Percentiles rank a stretch among this genome's conserved stretches.
These are phyloP conservation scores for Crotalus helleri DNA, from an alignment of 2,113 vertebrate genomes.

Conservation along the genomic window DNA sequence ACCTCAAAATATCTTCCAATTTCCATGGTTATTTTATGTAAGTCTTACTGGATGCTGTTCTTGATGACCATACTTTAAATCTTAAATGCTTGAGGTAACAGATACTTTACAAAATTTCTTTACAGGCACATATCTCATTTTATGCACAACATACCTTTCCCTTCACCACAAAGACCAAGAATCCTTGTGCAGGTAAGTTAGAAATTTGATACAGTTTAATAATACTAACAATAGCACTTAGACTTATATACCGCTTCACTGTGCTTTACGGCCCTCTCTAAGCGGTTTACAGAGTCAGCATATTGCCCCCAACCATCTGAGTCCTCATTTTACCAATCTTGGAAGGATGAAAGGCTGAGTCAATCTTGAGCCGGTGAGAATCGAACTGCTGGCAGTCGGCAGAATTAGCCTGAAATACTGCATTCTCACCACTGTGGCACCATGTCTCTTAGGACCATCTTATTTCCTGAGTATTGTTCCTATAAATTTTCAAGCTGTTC, in stretches of 20 bases:
- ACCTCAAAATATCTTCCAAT: background rate
- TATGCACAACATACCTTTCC: constrained; percentile 96
- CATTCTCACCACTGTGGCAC: background rate
- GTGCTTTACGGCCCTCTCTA: background rate
- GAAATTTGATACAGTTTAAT: background rate
- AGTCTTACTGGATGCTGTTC: background rate
- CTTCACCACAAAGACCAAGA: constrained; percentile 94
- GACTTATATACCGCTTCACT: background rate
- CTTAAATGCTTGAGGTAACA: background rate
- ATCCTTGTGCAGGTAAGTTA: constrained; percentile 91
- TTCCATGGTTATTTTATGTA: background rate
- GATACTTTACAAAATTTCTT: constrained; percentile 38
- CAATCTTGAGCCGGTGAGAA: background rate
- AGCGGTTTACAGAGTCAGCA: background rate
- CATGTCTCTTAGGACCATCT: rapidly evolving
- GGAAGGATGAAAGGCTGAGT: background rate
- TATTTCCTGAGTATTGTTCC: background rate
- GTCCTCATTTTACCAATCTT: background rate
- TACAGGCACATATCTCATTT: constrained; percentile 95
- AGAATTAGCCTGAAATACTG: background rate
- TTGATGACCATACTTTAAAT: background rate
- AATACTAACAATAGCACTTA: rapidly evolving
- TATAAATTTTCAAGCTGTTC: background rate
- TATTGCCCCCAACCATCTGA: background rate
- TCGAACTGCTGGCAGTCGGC: background rate